These are phyloP conservation scores for Zootermopsis nevadensis DNA, from an alignment of 2,888 invertebrate species.

Conservation along the genomic window DNA sequence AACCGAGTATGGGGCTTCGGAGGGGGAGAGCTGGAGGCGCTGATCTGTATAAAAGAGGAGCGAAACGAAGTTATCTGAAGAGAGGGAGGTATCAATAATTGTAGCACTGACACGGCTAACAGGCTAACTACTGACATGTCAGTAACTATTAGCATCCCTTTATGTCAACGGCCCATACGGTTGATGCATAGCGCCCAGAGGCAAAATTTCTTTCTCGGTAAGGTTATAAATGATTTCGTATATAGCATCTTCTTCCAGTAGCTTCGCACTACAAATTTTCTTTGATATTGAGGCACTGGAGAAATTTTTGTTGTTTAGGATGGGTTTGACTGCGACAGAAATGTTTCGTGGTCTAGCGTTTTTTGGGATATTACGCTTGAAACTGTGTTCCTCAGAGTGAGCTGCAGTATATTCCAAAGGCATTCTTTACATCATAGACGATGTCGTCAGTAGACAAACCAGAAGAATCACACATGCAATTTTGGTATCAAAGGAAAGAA, in stretches of 20 bases:
- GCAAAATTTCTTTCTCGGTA: background rate
- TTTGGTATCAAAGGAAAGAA: too few species aligned
- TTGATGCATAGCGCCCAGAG: background rate
- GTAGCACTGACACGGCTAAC: slow-evolving; percentile 39
- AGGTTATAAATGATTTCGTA: background rate
- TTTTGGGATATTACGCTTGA: too few species aligned
- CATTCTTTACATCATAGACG: too few species aligned
- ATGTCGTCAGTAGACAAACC: too few species aligned
- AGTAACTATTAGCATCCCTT: slow-evolving; percentile 34
- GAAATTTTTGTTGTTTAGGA: too few species aligned
- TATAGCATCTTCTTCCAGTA: background rate
- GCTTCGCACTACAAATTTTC: background rate
- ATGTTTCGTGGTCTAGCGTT: too few species aligned
- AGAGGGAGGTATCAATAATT: slow-evolving; percentile 22
- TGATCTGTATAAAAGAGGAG: slow-evolving; percentile 21
- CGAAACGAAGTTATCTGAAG: slow-evolving; percentile 30
- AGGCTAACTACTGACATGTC: slow-evolving; percentile 43
- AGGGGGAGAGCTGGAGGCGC: background rate
- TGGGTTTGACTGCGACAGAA: too few species aligned
- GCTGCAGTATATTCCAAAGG: too few species aligned
- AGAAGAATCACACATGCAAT: too few species aligned
- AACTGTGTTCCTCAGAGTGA: too few species aligned
- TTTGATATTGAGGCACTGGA: too few species aligned
- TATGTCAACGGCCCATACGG: slow-evolving; percentile 6
- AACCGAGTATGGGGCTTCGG: background rate